Evolutionary conservation across 2,888 invertebrate genomes (phyloP), one percentile per base, ranked within the genome.

Genomic region (Synanthedon myopaeformis): DNA sequence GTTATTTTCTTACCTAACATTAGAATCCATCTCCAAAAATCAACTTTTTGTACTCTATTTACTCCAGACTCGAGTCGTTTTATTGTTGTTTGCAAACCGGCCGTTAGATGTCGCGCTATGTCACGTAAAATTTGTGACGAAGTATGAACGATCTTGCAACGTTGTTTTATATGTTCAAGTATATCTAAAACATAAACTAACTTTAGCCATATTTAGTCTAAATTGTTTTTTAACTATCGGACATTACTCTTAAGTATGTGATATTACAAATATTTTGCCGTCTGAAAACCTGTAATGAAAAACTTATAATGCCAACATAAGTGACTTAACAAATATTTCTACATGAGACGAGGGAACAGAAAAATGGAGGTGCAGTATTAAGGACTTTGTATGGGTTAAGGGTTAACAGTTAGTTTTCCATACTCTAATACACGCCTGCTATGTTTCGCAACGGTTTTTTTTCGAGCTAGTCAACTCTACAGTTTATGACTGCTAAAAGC

Each of bases 21-120:
- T 49, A 88, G 65, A 51, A 89, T 76, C 92, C 93, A 92, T 61
- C 92, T 83, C 83, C 89, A 90, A 62, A 90, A 81, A 66, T 93
- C 92, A 65, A 91, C 89, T 54, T 78, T 78, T 59, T 88, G 88
- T 51, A 91, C 62, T 67, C 85, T 76, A 63, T 88, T 76, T 61
- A 88, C 67, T 58, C 89, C 71, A 41, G 77, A 57, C 58, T 85
- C 81, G 19, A 87, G 65, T 58, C 78, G 78, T 55, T 81, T 73
- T 17, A 83, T 74, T 13, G 81, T 68, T 55, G 74, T 75, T 54
- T 86, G 82, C 53, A 88, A 63, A 1, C 78, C 74, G 1, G 80
- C 69, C 54, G 84, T 85, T 12, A 91, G 76, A 64, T 91, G 89
- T 54, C 89, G 88, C 53, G 89, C 89, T 59, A 91, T 88, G 58